Evolutionary conservation across 2,888 invertebrate species (phyloP).

Genomic region (Trichacis sp.): DNA sequence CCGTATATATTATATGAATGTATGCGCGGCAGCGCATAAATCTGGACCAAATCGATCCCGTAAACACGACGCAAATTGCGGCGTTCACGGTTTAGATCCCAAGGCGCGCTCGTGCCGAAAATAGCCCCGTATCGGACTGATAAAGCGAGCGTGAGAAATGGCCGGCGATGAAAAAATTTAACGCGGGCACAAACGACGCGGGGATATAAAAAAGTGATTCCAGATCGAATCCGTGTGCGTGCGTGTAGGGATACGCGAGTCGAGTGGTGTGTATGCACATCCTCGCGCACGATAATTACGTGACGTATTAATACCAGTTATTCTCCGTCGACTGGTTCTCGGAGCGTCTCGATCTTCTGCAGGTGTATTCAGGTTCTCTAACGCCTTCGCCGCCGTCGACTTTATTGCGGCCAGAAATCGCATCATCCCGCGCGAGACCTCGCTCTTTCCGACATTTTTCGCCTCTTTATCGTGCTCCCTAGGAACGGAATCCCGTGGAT

Average conservation of each 20-base stretch:
- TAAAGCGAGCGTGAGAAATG: conserved; percentile 34
- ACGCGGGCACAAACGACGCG: conserved; percentile 10
- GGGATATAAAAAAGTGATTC: conserved; percentile 38
- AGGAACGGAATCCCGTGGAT: too few species aligned
- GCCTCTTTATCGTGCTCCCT: too few species aligned
- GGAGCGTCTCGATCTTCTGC: conserved; percentile 53
- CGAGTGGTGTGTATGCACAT: conserved; percentile 46
- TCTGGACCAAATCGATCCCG: conserved; percentile 10
- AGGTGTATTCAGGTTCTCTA: conserved; percentile 58
- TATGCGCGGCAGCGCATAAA: conserved; percentile 12
- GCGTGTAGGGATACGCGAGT: too few species aligned
- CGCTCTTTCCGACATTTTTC: not conserved
- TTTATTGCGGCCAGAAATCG: conserved; percentile 2
- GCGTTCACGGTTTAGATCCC: not conserved
- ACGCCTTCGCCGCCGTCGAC: conserved; percentile 48
- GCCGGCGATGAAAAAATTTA: conserved; percentile 13
- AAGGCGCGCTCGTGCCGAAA: too few species aligned
- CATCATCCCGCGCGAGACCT: too few species aligned
- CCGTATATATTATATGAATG: too few species aligned
- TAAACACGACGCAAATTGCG: not conserved
- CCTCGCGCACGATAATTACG: conserved; percentile 61
- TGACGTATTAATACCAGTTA: conserved; percentile 67
- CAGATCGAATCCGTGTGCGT: conserved; percentile 37
- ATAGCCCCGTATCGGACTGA: too few species aligned
- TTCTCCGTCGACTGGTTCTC: conserved; percentile 61